A percentile compares a stretch with the other conserved stretches of the same genome.
Conservation (phyloP, 1,140 invertebrate genomes). For the Paraescarpia echinospica region DNA sequence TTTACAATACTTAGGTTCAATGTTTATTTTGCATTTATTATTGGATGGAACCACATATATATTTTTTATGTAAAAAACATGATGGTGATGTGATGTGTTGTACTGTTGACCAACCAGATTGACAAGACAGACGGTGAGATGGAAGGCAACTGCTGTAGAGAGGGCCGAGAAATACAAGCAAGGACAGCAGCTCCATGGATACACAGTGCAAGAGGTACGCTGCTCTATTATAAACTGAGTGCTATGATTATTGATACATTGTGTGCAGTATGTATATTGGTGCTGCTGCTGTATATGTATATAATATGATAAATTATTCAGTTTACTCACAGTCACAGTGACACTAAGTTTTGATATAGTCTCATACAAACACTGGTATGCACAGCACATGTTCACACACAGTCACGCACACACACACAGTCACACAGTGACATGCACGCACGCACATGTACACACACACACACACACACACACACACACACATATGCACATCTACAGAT, state of each 20-base stretch:
- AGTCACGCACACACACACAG: too few relatives aligned
- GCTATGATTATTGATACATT: too few relatives aligned
- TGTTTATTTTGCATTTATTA: not conserved
- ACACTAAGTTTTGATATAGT: not conserved
- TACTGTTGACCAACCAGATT: not conserved
- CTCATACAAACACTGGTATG: not conserved
- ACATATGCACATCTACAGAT: too few relatives aligned
- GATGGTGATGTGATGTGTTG: not conserved
- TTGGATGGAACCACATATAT: not conserved
- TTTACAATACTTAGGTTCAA: too few relatives aligned
- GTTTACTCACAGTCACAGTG: not conserved
- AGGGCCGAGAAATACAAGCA: conserved; percentile 28
- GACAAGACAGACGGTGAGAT: not conserved
- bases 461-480: not conserved
- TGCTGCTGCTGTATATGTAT: too few relatives aligned
- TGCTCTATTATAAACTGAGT: conserved; percentile 14
- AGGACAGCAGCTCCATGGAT: conserved; percentile 50
- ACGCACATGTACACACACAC: not conserved
- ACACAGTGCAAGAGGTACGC: conserved; percentile 45
- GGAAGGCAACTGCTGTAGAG: not conserved
- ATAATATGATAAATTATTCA: not conserved
- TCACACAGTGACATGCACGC: not conserved
- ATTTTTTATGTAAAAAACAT: not conserved
- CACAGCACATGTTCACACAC: not conserved
- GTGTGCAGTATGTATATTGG: too few relatives aligned